phyloP scores from a whole-genome alignment of 1,140 invertebrate species.

The Dendrolimus kikuchii region DNA sequence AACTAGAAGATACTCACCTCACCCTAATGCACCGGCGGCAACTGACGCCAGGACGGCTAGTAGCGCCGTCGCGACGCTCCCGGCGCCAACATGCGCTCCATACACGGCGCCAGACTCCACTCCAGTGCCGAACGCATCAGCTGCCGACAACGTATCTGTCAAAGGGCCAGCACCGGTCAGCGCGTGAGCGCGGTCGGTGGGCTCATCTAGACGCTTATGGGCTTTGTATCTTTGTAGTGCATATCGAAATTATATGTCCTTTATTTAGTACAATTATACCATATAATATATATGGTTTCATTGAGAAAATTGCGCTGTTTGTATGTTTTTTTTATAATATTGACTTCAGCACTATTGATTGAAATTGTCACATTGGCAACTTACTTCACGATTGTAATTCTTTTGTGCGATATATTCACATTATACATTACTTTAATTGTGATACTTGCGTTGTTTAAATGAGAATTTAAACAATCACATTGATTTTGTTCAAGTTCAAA shows the following conservation, averaged over 20 bases:
- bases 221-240: slow-evolving; percentile 8
- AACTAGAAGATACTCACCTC: slow-evolving; percentile 40
- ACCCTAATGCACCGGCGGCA: slow-evolving; percentile 61
- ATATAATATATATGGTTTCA: too few relatives aligned
- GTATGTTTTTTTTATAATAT: too few relatives aligned
- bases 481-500: too few relatives aligned
- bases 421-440: too few relatives aligned
- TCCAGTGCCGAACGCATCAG: slow-evolving; percentile 43
- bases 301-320: too few relatives aligned
- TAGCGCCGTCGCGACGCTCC: slow-evolving; percentile 51
- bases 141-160: slow-evolving; percentile 52
- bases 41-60: slow-evolving; percentile 52
- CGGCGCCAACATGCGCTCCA: slow-evolving; percentile 43
- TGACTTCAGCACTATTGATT: too few relatives aligned
- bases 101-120: slow-evolving; percentile 31
- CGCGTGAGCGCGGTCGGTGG: slow-evolving; percentile 23
- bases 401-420: too few relatives aligned
- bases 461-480: too few relatives aligned
- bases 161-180: slow-evolving; percentile 31
- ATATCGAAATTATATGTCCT: neutral
- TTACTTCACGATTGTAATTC: too few relatives aligned
- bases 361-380: too few relatives aligned
- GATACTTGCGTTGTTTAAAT: too few relatives aligned
- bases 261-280: too few relatives aligned
- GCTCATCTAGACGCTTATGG: slow-evolving; percentile 23